A percentile compares a stretch with the other conserved stretches of the same genome.
Conservation (phyloP, 2,797 vertebrate species). For the Catostomus latipinnis region DNA sequence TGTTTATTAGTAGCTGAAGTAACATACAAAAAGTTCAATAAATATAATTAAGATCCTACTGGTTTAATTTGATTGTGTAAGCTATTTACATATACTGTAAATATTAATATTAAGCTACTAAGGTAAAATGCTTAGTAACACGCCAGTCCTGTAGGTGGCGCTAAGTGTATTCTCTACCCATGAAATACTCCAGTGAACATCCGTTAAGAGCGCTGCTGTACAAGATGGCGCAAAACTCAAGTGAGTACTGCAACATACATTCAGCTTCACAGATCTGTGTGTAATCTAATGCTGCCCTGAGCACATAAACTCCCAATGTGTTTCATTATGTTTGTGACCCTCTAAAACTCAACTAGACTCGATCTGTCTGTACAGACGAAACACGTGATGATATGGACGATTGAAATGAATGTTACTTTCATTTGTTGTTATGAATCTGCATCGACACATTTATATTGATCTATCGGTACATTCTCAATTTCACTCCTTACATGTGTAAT, state of each 20-base stretch:
- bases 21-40: no score
- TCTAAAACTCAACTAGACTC: not conserved
- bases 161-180: not conserved
- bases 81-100: no score
- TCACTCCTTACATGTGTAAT: no score
- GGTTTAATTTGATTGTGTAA: no score
- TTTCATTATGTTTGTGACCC: not conserved
- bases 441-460: no score
- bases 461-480: no score
- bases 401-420: not conserved
- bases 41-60: no score
- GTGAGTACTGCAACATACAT: constrained; percentile 45
- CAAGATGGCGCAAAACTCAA: constrained; percentile 66
- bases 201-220: not conserved
- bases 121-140: no score
- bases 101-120: no score
- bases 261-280: not conserved
- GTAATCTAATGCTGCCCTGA: not conserved
- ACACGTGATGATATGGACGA: constrained; percentile 2
- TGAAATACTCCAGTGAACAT: not conserved
- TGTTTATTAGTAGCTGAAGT: no score
- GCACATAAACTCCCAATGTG: not conserved
- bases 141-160: constrained; percentile 25
- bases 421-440: not conserved
- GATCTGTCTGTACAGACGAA: not conserved